phyloP scores from a whole-genome alignment of 2,113 vertebrate species.

The Noturus placidus region DNA sequence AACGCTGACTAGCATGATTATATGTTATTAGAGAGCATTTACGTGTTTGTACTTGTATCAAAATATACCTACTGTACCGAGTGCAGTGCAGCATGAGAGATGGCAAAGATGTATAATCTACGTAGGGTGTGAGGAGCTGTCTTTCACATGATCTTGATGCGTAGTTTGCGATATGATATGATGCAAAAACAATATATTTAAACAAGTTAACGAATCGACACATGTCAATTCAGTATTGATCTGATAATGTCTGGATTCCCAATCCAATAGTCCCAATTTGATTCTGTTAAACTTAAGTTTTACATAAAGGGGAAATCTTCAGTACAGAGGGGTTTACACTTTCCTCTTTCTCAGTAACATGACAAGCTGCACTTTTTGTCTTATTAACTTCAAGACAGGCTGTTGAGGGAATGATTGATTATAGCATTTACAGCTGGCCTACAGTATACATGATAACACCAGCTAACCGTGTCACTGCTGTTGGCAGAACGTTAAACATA shows the following conservation, averaged over 20 bases:
- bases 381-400: neutral
- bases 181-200: neutral
- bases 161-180: neutral
- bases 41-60: neutral
- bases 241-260: neutral
- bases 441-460: neutral
- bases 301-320: neutral
- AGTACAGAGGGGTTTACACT: neutral
- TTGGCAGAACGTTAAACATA: neutral
- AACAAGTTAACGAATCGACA: neutral
- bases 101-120: neutral
- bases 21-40: neutral
- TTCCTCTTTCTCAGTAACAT: neutral
- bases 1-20: neutral
- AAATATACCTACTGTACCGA: neutral
- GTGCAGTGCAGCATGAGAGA: neutral
- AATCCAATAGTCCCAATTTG: neutral
- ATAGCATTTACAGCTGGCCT: neutral
- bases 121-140: neutral
- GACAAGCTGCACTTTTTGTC: neutral
- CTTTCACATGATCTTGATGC: neutral
- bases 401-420: neutral
- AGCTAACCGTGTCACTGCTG: neutral
- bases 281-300: neutral
- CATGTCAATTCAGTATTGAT: neutral